Evolutionary conservation across 1,140 invertebrate species (phyloP).

Genomic region (Archivesica marissinica): DNA sequence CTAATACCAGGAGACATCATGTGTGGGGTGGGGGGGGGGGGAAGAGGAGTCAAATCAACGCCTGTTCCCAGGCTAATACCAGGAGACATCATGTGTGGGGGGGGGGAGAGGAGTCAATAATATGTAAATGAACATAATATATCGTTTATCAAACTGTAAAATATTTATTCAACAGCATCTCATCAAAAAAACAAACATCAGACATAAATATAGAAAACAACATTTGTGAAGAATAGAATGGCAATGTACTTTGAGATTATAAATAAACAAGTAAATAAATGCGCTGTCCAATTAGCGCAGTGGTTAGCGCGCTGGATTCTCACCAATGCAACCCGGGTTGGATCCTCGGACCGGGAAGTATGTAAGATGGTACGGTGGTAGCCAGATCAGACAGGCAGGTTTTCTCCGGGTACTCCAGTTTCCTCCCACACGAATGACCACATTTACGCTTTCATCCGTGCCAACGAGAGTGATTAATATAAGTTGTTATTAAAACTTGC

Average conservation of each 20-base stretch:
- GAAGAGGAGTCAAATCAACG: no score
- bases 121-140: no score
- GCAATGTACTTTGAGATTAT: background rate
- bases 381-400: background rate
- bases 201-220: background rate
- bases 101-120: no score
- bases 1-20: no score
- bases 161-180: slow-evolving; percentile 26
- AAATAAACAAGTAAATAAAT: slow-evolving; percentile 22
- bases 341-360: background rate
- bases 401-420: no score
- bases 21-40: no score
- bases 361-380: background rate
- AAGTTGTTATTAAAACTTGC: no score
- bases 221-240: background rate
- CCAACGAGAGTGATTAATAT: no score
- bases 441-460: no score
- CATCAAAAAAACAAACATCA: slow-evolving; percentile 13
- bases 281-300: background rate
- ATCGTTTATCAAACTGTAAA: background rate
- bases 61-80: no score
- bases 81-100: no score
- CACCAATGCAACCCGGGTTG: background rate
- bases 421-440: no score
- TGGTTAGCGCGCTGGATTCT: background rate